phyloP scores from a whole-genome alignment of 2,888 invertebrate species.

The Agrotis clavis region DNA sequence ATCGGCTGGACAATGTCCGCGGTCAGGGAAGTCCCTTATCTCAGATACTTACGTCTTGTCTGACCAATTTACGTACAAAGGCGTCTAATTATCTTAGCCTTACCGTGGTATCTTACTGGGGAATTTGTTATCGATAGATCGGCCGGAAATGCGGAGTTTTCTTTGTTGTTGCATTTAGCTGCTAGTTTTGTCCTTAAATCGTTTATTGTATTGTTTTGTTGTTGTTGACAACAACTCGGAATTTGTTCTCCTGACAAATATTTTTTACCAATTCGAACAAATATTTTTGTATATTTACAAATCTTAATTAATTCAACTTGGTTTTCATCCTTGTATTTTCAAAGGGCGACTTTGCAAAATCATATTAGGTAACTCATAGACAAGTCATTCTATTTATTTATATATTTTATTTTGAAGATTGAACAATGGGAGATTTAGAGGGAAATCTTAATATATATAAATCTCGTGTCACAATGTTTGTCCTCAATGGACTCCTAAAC shows the following conservation, averaged over 20 bases:
- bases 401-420: too few species aligned
- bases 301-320: neutral
- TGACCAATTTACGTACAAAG: neutral
- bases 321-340: neutral
- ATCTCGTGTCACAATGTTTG: too few species aligned
- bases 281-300: too few species aligned
- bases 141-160: neutral
- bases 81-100: neutral
- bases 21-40: constrained; percentile 45
- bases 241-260: too few species aligned
- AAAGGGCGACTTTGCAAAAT: neutral
- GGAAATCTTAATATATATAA: too few species aligned
- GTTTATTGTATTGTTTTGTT: too few species aligned
- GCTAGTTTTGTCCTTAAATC: neutral
- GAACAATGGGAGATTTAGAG: too few species aligned
- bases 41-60: constrained; percentile 1
- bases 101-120: neutral
- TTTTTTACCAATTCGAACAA: too few species aligned
- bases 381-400: too few species aligned
- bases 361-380: too few species aligned
- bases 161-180: neutral
- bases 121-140: constrained; percentile 5
- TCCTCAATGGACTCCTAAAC: too few species aligned
- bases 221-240: too few species aligned
- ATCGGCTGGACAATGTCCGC: constrained; percentile 4